Base-by-base conservation (phyloP, 2,797 vertebrate species). In the Mormyrops boulengeri region DNA sequence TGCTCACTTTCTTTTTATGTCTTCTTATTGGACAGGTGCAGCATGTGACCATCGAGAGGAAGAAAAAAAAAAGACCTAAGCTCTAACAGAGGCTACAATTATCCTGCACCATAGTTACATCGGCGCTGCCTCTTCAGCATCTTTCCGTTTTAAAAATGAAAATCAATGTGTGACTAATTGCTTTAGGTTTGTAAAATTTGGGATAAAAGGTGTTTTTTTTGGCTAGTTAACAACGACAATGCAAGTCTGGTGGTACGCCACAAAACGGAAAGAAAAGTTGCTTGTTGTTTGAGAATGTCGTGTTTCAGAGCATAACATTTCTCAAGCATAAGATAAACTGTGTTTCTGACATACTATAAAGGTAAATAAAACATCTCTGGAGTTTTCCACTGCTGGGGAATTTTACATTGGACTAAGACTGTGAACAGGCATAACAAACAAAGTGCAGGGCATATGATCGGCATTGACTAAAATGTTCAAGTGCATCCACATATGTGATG, bases 311-410 rank as follows among this genome's bases (percentile, higher is more conserved):
- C 22, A 52, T 52, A 52, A 52, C 84, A 50, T 50, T 85, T 85
- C 84, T 34, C 84, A 85, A 53, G 49, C 84, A 85, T 85, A 50
- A 53, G 84, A 84, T 84, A 85, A 85, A 85, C 84, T 85, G 84
- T 80, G 6, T 85, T 85, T 53, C 84, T 34, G 84, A 50, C n/a
- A 50, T 30, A 26, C 22, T 30, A 17, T 52, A 85, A 34, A 85
- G 84, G 49, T 85, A 85, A 85, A 85, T 85, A 85, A 85, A 85
- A 85, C 50, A 52, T 14, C 11, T 85, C 49, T 34, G 44, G 50
- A 85, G 84, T 50, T 50, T 85, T 85, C 49, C 84, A 85, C 84
- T 50, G 84, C 84, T 50, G 84, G 49, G 50, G 17, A 30, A 53
- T 85, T 53, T 85, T 85, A 85, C 49, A 50, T 50, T 85, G 22